Evolutionary conservation across 1,140 invertebrate species (phyloP), one percentile per base, ranked within the genome.

Genomic region (Phortica variegata): DNA sequence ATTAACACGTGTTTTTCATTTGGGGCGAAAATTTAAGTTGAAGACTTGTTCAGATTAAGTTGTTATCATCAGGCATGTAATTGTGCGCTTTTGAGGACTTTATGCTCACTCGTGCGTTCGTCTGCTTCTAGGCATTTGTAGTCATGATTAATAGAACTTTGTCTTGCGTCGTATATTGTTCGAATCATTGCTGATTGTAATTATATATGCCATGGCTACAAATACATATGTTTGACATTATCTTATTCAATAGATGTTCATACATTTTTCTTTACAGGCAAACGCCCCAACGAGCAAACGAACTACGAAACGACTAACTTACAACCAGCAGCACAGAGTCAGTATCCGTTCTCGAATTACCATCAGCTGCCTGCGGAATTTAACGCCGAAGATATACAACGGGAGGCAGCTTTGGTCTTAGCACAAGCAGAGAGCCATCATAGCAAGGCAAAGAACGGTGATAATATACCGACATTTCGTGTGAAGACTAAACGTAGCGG

Each of bases 351-450:
- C 42, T 32, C 39, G 17, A 48, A 56, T 16, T 73, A 73, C 45
- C 70, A 73, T 52, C 70, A 76, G 37, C 47, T 76, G 21, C 73
- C 73, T 40, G 54, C 58, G 13, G 72, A 76, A 52, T 60, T 76
- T 33, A 61, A 72, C 57, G 61, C 70, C 17, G 61, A 60, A 49
- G 63, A 61, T 34, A 71, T 76, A 36, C 60, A 68, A 23, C 73
- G 73, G 52, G 74, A 76, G 56, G 74, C 74, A 21, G 74, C 73
- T 7, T 37, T 74, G 19, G 73, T 76, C 20, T 56, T 76, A 6
- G 60, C 68, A 21, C 73, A 76, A 52, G 73, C 73, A 1, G 73
- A 74, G 9, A 42, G 69, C 23, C 71, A 74, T 17, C 72, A 74
- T 31, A 75, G 73, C 43, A 76, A 70, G 40, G 73, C 70, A 5